phyloP scores from a whole-genome alignment of 2,888 invertebrate genomes.

The Nomada flava region DNA sequence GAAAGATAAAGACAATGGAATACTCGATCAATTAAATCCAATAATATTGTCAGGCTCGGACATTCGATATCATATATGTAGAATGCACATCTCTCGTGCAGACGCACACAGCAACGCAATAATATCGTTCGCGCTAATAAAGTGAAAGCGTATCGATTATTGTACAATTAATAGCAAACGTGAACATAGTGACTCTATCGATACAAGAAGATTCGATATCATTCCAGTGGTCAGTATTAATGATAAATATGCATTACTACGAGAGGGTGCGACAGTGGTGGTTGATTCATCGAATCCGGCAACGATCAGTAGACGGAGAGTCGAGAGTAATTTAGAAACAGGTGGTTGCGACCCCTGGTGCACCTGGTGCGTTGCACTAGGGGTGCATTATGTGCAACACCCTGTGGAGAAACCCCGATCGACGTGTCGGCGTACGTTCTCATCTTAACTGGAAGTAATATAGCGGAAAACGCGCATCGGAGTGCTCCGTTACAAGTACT shows the following conservation, averaged over 20 bases:
- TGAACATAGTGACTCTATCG: not conserved
- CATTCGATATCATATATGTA: no score
- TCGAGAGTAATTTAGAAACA: slow-evolving; percentile 62
- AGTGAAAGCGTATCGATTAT: not conserved
- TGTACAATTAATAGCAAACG: not conserved
- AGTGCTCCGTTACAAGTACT: not conserved
- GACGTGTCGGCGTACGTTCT: slow-evolving; percentile 14
- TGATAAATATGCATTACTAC: slow-evolving; percentile 24
- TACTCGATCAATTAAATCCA: not conserved
- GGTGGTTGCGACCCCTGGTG: slow-evolving; percentile 61
- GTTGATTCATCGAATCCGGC: slow-evolving; percentile 61
- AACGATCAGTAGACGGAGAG: slow-evolving; percentile 20
- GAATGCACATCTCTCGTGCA: no score
- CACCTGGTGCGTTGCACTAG: slow-evolving; percentile 32
- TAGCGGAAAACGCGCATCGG: slow-evolving; percentile 5
- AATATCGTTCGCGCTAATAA: not conserved
- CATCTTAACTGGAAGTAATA: slow-evolving; percentile 28
- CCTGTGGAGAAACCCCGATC: slow-evolving; percentile 14
- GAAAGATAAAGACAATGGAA: no score
- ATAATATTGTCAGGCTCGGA: no score
- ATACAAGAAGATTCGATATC: not conserved
- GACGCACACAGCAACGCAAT: not conserved
- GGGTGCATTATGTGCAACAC: slow-evolving; percentile 25
- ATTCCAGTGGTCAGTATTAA: slow-evolving; percentile 15
- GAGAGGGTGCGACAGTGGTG: not conserved